Conservation (phyloP, 1,140 invertebrate species). For the Anthonomus grandis region DNA sequence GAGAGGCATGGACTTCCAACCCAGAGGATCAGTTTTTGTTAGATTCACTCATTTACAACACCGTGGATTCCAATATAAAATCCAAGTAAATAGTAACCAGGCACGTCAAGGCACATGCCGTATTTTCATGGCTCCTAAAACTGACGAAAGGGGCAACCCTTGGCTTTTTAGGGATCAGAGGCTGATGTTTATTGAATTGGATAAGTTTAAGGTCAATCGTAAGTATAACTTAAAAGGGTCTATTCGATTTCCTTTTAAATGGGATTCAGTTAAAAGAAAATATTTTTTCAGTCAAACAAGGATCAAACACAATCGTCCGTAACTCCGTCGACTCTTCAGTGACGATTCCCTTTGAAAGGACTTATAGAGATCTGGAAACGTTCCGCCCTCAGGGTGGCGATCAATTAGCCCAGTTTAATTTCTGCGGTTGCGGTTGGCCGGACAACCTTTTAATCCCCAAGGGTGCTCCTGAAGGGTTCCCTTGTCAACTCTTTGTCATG, state of each 20-base stretch:
- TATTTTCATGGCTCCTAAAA: slow-evolving; percentile 71
- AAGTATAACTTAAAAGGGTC: neutral
- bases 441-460: slow-evolving; percentile 79
- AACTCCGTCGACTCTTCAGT: slow-evolving; percentile 65
- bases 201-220: slow-evolving; percentile 63
- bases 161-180: slow-evolving; percentile 65
- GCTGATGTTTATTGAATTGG: slow-evolving; percentile 71
- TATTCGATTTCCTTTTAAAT: too few relatives aligned
- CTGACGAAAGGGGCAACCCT: slow-evolving; percentile 63
- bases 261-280: neutral
- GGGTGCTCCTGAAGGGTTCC: slow-evolving; percentile 65
- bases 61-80: slow-evolving; percentile 61
- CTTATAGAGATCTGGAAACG: slow-evolving; percentile 61
- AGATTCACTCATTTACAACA: slow-evolving; percentile 75
- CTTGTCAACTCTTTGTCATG: slow-evolving; percentile 76
- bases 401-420: slow-evolving; percentile 62
- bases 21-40: slow-evolving; percentile 65
- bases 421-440: slow-evolving; percentile 86
- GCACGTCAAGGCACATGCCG: slow-evolving; percentile 64
- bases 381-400: slow-evolving; percentile 53
- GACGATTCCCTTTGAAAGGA: slow-evolving; percentile 69
- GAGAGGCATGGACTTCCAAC: slow-evolving; percentile 72
- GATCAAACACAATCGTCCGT: slow-evolving; percentile 60
- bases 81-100: slow-evolving; percentile 49
- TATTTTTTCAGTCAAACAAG: slow-evolving; percentile 51